phyloP scores from a whole-genome alignment of 2,113 vertebrate genomes.

The Scomber japonicus region DNA sequence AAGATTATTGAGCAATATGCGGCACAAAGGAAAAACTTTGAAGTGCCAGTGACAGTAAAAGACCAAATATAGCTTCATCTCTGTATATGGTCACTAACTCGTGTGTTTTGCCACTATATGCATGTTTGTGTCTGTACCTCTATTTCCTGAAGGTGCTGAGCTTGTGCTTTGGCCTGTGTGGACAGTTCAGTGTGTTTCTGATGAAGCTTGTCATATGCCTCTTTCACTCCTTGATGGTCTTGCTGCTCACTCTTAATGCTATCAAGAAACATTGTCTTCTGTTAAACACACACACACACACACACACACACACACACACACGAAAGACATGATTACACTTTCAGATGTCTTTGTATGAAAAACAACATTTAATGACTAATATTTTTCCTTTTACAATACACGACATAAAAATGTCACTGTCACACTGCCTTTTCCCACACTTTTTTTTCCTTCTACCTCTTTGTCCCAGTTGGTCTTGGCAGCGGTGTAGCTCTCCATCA shows the following conservation, averaged over 20 bases:
- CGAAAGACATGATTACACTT: neutral
- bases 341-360: neutral
- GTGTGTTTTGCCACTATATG: neutral
- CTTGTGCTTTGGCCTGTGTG: conserved; percentile 59
- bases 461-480: conserved; percentile 87
- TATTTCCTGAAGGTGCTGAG: conserved; percentile 57
- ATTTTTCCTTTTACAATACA: neutral
- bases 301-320: conserved; percentile 25
- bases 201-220: conserved; percentile 73
- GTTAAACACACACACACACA: conserved; percentile 48
- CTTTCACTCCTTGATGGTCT: conserved; percentile 79
- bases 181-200: conserved; percentile 67
- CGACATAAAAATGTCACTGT: neutral
- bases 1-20: too few relatives aligned
- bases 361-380: neutral
- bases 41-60: too few relatives aligned
- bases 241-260: conserved; percentile 78
- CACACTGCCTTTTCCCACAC: neutral
- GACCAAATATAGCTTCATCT: neutral
- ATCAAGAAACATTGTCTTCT: conserved; percentile 83
- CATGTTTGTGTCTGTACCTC: conserved; percentile 72
- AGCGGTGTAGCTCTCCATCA: conserved; percentile 88
- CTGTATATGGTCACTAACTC: neutral
- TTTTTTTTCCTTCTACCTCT: conserved; percentile 81
- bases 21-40: too few relatives aligned